Evolutionary conservation across 2,888 invertebrate genomes (phyloP).

Genomic region (Microplitis manilae): DNA sequence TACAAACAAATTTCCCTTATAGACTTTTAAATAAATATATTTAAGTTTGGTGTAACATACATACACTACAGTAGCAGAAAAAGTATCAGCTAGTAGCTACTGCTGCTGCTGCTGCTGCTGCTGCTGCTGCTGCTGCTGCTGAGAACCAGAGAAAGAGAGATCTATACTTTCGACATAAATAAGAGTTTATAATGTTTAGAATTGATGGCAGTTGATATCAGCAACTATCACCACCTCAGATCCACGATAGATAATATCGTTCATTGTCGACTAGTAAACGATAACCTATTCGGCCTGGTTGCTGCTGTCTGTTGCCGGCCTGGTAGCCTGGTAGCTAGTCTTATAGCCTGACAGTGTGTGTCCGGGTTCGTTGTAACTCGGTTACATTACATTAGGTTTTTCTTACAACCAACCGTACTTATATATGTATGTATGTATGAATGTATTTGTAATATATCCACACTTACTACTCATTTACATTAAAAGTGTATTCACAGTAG

Average conservation of each 20-base stretch:
- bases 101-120: slow-evolving; percentile 8
- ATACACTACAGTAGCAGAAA: not conserved
- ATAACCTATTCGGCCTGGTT: slow-evolving; percentile 25
- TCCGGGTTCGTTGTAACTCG: slow-evolving; percentile 36
- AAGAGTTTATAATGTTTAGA: slow-evolving; percentile 3
- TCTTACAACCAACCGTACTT: not conserved
- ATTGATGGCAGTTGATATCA: slow-evolving; percentile 2
- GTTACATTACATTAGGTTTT: not conserved
- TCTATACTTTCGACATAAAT: slow-evolving; percentile 3
- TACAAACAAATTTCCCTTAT: not conserved
- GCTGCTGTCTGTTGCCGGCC: slow-evolving; percentile 4
- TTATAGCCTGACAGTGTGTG: slow-evolving; percentile 24
- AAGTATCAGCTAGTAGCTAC: not conserved
- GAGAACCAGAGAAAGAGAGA: not conserved
- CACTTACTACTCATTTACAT: slow-evolving; percentile 38
- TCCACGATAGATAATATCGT: slow-evolving; percentile 23
- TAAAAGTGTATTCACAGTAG: slow-evolving; percentile 31
- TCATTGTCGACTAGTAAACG: slow-evolving; percentile 24
- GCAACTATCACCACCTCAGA: not conserved
- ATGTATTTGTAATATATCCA: not conserved
- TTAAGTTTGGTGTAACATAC: not conserved
- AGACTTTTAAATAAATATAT: not conserved
- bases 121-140: not conserved
- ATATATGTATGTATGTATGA: not conserved
- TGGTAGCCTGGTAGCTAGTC: slow-evolving; percentile 1